Conservation (phyloP, 2,797 vertebrate species). For the Sebastes kiyomatsui region DNA sequence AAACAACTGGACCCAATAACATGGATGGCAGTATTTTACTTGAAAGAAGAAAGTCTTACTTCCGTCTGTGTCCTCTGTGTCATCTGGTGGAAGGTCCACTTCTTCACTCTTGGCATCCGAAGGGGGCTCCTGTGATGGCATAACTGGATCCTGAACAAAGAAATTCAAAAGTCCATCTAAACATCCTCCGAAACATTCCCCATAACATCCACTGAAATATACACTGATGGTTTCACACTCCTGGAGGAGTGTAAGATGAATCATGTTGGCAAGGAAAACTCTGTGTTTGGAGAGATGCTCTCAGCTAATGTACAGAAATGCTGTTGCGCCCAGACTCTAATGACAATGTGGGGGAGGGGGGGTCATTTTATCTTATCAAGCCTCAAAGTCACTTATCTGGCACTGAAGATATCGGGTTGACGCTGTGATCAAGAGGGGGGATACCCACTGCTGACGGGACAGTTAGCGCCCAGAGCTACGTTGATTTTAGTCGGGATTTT, state of each 20-base stretch:
- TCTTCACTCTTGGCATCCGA: conserved; percentile 89
- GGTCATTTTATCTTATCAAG: conserved; percentile 7
- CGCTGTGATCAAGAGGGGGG: background rate
- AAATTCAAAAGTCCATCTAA: conserved; percentile 25
- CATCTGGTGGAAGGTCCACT: conserved; percentile 89
- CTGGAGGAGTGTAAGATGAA: background rate
- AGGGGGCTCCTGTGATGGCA: conserved; percentile 97
- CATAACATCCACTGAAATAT: conserved; percentile 6
- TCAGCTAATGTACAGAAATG: background rate
- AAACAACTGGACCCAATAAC: background rate
- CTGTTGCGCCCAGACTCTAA: background rate
- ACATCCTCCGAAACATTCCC: background rate
- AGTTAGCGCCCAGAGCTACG: background rate
- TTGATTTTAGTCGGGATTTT: conserved; percentile 39
- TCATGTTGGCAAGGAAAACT: conserved; percentile 4
- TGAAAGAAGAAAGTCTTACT: conserved; percentile 80
- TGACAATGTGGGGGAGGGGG: background rate
- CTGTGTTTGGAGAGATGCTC: background rate
- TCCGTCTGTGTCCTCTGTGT: conserved; percentile 88
- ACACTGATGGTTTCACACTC: background rate
- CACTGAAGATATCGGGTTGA: background rate
- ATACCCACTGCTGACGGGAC: background rate
- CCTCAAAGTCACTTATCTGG: conserved; percentile 13
- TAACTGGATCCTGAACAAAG: conserved; percentile 92
- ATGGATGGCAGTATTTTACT: background rate